A percentile compares a stretch with the other conserved stretches of the same genome.
Evolutionary conservation across 2,888 invertebrate species (phyloP).

Genomic region (Hirtodrosophila trivittata): DNA sequence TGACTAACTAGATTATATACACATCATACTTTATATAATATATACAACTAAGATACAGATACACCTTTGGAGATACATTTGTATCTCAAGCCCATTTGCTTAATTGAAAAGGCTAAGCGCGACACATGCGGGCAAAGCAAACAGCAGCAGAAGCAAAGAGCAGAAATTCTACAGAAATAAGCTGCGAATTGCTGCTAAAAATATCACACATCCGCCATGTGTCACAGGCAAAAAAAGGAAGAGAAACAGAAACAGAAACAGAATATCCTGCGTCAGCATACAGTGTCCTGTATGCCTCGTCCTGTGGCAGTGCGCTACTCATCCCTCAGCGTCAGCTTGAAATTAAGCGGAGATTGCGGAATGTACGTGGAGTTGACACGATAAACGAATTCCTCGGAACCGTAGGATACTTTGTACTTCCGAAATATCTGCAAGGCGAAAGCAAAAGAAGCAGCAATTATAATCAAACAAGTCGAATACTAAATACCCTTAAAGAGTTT

Average conservation of each 20-base stretch:
- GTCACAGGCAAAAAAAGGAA: conserved; percentile 16
- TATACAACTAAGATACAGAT: conserved; percentile 1
- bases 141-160: conserved; percentile 2
- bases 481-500: no score
- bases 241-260: no score
- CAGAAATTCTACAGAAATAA: conserved; percentile 3
- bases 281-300: conserved; percentile 5
- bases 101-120: conserved; percentile 55
- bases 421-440: conserved; percentile 86
- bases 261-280: conserved; percentile 10
- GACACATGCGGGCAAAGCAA: conserved; percentile 14
- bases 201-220: conserved; percentile 66
- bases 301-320: conserved; percentile 63
- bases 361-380: conserved; percentile 90
- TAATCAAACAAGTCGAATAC: neutral
- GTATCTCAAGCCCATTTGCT: conserved; percentile 62
- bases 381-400: conserved; percentile 88
- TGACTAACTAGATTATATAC: conserved; percentile 33
- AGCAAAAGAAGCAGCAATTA: conserved; percentile 18
- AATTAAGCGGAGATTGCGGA: conserved; percentile 89
- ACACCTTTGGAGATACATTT: conserved; percentile 26
- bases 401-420: conserved; percentile 88
- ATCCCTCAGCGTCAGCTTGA: conserved; percentile 85
- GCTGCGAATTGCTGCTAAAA: conserved; percentile 40
- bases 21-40: conserved; percentile 13